Evolutionary conservation across 2,113 vertebrate species (phyloP).

Genomic region (Nannospalax galili): DNA sequence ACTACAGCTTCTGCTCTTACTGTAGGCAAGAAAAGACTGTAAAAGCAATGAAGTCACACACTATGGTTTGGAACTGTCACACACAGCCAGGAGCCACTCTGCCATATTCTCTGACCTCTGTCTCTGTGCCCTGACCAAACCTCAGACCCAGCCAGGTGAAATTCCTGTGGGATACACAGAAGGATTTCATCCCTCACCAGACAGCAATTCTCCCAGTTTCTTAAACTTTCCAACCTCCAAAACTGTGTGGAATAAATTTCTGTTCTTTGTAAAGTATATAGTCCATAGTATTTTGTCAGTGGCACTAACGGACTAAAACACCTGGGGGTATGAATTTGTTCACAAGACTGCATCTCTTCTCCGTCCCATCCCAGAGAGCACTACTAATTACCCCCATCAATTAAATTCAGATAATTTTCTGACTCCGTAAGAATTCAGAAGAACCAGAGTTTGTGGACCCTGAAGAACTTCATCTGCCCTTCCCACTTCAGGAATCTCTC

Average conservation of each 20-base stretch:
- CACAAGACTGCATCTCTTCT: neutral
- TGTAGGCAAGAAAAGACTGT: neutral
- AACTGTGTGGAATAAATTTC: neutral
- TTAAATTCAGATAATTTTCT: neutral
- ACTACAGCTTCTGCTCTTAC: neutral
- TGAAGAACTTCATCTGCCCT: neutral
- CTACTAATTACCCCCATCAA: neutral
- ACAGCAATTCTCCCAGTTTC: neutral
- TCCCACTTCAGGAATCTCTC: neutral
- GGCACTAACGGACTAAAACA: neutral
- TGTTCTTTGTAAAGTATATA: neutral
- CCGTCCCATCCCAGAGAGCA: neutral
- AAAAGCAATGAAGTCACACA: neutral
- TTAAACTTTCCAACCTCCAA: neutral
- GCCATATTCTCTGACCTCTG: neutral
- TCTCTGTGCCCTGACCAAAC: neutral
- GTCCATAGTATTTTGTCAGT: neutral
- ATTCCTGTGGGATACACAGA: neutral
- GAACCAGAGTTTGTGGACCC: neutral
- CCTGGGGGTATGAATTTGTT: neutral
- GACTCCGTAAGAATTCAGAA: neutral
- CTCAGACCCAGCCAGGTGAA: neutral
- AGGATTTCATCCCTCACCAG: neutral
- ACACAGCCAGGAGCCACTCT: rapidly evolving
- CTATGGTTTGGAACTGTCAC: neutral